Evolutionary conservation across 2,888 invertebrate species (phyloP).

Genomic region (Eupithecia abbreviata): DNA sequence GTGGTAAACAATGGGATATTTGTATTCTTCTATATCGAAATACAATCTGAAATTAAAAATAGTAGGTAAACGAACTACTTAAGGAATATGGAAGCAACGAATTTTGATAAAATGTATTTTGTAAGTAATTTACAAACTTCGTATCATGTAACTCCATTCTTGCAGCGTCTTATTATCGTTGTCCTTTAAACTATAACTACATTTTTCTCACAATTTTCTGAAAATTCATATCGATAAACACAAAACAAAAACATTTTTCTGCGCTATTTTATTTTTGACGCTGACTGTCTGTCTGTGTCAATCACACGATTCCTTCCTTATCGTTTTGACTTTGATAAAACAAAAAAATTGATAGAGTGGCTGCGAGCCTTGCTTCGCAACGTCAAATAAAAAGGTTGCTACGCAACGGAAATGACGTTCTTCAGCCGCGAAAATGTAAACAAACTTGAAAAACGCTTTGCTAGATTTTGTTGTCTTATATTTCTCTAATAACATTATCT

Average conservation of each 20-base stretch:
- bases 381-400: constrained; percentile 48
- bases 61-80: not conserved
- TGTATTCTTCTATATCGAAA: constrained; percentile 81
- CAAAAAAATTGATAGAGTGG: not conserved
- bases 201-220: not conserved
- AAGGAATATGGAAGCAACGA: not conserved
- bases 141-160: not conserved
- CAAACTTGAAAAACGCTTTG: constrained; percentile 48
- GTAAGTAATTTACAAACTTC: not conserved
- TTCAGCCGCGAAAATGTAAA: constrained; percentile 74
- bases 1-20: constrained; percentile 92
- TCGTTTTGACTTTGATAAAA: not conserved
- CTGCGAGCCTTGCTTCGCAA: not conserved
- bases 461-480: not conserved
- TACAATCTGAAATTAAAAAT: constrained; percentile 69
- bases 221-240: not conserved
- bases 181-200: not conserved
- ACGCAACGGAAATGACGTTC: constrained; percentile 60
- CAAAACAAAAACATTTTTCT: not conserved
- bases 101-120: not conserved
- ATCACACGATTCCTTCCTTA: too few species aligned
- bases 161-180: not conserved
- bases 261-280: too few species aligned
- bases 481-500: not conserved
- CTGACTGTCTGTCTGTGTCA: too few species aligned